Evolutionary conservation across 2,888 invertebrate genomes (phyloP), one percentile per base, ranked within the genome.

Genomic region (Pristionchus fissidentatus): DNA sequence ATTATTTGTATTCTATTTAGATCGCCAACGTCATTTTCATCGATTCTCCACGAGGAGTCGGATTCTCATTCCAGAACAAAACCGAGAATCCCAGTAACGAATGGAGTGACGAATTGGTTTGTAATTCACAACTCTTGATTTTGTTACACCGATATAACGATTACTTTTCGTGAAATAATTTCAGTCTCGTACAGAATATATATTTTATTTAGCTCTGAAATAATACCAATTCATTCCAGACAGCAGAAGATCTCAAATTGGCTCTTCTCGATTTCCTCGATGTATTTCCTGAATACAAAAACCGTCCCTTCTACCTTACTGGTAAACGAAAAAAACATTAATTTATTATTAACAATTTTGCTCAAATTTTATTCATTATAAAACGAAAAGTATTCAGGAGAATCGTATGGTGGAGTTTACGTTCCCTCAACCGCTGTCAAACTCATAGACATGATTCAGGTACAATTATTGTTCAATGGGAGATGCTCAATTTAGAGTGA

Each of bases 21-120:
- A 86, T 92, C 26, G 93, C 93, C n/a, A 94, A 94, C 88, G 92
- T 94, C 85, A 82, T 94, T 80, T 94, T 93, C 88, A 86, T 94
- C 85, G 94, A 94, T 87, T 92, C 94, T 3, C 94, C 94, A 38
- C 93, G 93, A 35, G 93, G 93, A 81, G 94, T 94, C 60, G 94
- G 94, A 3, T 94, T 92, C 88, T 94, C 94, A 3, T 87, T 86
- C 38, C 89, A 89, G 84, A 85, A 89, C 62, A 49, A 29, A 41
- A 86, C 84, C n/a, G 81, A 87, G 81, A 88, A 89, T 79, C 85
- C 84, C 46, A 88, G 88, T 83, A 85, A 84, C 1, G 82, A 83
- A 41, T 89, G 85, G 84, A 85, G 88, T 66, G 89, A 89, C 55
- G 83, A 85, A n/a, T 85, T 85, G 86, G 88, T n/a, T n/a, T 88